These are phyloP conservation scores for Sebastes vulpes DNA, from an alignment of 2,797 vertebrate species.

Conservation along the genomic window DNA sequence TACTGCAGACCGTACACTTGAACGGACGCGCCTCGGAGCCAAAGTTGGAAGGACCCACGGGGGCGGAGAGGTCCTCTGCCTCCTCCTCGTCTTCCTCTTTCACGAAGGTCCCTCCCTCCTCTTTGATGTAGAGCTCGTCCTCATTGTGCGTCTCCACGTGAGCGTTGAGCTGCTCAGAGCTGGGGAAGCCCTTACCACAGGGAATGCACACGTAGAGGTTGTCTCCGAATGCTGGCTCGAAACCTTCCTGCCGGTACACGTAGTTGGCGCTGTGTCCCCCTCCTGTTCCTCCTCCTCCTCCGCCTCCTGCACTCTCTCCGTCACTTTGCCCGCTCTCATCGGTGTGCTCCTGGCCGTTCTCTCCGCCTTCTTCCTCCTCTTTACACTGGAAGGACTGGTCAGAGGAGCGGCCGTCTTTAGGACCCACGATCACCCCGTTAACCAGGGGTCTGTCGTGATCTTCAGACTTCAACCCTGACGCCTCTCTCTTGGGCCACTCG, in stretches of 20 bases:
- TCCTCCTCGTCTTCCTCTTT: slow-evolving; percentile 90
- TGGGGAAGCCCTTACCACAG: slow-evolving; percentile 98
- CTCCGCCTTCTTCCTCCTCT: slow-evolving; percentile 88
- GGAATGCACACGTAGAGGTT: slow-evolving; percentile 99
- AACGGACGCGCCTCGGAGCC: slow-evolving; percentile 91
- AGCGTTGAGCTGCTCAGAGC: slow-evolving; percentile 96
- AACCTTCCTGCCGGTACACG: slow-evolving; percentile 94
- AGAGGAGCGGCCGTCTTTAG: slow-evolving; percentile 85
- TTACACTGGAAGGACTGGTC: slow-evolving; percentile 89
- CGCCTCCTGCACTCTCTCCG: slow-evolving; percentile 84
- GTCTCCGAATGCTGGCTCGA: slow-evolving; percentile 94
- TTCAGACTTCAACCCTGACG: slow-evolving; percentile 81
- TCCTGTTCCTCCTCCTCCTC: slow-evolving; percentile 71
- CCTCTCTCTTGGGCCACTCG: slow-evolving; percentile 92
- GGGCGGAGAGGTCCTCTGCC: slow-evolving; percentile 92
- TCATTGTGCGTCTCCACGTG: slow-evolving; percentile 97
- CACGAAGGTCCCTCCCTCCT: slow-evolving; percentile 87
- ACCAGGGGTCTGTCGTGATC: slow-evolving; percentile 86
- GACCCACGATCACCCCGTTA: slow-evolving; percentile 90
- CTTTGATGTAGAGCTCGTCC: slow-evolving; percentile 96
- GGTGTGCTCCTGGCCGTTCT: slow-evolving; percentile 93
- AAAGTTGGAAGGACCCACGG: slow-evolving; percentile 82
- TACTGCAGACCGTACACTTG: slow-evolving; percentile 96
- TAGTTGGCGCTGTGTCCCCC: slow-evolving; percentile 88
- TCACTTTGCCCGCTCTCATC: slow-evolving; percentile 93